Evolutionary conservation across 2,888 invertebrate species (phyloP), one percentile per base, ranked within the genome.

Genomic region (Thecocarcelia acutangulata): DNA sequence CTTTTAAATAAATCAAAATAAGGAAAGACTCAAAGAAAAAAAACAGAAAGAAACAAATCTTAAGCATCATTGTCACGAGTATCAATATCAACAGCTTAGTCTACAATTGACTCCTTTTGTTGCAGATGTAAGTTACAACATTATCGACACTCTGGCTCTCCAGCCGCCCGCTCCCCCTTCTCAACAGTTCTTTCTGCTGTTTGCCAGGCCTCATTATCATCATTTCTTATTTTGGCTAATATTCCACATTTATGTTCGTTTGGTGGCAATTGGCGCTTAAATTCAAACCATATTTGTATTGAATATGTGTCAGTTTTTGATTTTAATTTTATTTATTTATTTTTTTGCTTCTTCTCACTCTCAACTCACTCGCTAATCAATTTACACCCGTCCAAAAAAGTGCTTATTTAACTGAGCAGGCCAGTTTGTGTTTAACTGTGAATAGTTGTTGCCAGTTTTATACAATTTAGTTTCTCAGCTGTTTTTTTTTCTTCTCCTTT

Each of bases 251-350:
- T 68, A 80, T 44, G 56, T 78, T 56, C 28, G 33, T 33, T 33
- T 33, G 33, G 37, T 46, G 37, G 12, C 74, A 69, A 74, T 81
- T 79, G 83, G 78, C 76, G 79, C 76, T 76, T 81, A 80, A 73
- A 78, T 81, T 76, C 69, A 64, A 78, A 66, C 82, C 82, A 82
- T 82, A 82, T 82, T 82, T 82, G 82, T 75, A 12, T 21, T 15
- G 59, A 59, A 70, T 70, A 58, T 78, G 78, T 75, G 78, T 70
- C 82, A 82, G 33, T 72, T 82, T 70, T 73, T 44, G 40, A 37
- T 46, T 52, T 68, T 74, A 44, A 52, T 59, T 48, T 52, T 56
- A 12, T 48, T 61, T 44, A 54, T 33, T 56, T 11, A 6, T 73
- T 59, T 52, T 42, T 54, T 42, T 63, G 42, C 54, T 63, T 64